Conservation (phyloP, 2,113 vertebrate genomes). For the Indicator maculatus region DNA sequence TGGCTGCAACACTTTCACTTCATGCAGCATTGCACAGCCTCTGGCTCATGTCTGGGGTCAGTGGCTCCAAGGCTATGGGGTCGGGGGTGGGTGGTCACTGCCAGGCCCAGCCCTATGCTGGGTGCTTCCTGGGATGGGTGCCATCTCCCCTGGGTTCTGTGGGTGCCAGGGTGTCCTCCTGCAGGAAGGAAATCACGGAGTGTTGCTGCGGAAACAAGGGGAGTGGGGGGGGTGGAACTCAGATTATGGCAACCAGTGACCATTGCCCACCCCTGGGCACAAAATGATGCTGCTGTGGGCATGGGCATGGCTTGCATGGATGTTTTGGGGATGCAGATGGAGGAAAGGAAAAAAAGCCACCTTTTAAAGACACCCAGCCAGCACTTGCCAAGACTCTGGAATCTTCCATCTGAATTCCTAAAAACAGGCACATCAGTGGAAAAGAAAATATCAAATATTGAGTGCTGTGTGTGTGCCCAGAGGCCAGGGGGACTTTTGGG, state of each 20-base stretch:
- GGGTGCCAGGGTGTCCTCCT: background rate
- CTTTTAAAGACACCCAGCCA: background rate
- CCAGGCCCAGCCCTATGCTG: rapidly evolving
- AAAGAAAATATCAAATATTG: background rate
- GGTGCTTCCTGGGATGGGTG: background rate
- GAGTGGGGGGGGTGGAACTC: slow-evolving; percentile 56
- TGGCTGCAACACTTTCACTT: rapidly evolving
- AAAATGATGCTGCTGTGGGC: background rate
- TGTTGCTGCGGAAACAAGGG: slow-evolving; percentile 79
- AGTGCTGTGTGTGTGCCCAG: background rate
- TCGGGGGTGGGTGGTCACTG: background rate
- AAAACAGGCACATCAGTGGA: rapidly evolving
- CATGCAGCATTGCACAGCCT: rapidly evolving
- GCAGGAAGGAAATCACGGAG: slow-evolving; percentile 78
- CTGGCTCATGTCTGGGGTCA: rapidly evolving
- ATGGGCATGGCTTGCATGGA: background rate
- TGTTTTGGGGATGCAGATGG: background rate
- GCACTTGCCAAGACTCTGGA: background rate
- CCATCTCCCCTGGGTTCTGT: background rate
- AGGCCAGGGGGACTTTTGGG: no score
- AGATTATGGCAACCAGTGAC: slow-evolving; percentile 18
- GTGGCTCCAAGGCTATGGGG: rapidly evolving
- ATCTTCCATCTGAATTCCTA: background rate
- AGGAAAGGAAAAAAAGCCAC: background rate
- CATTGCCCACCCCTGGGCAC: background rate